These are phyloP conservation scores for Mesocentrotus franciscanus DNA, from an alignment of 53 echinoderm and acorn worm species.

Conservation along the genomic window DNA sequence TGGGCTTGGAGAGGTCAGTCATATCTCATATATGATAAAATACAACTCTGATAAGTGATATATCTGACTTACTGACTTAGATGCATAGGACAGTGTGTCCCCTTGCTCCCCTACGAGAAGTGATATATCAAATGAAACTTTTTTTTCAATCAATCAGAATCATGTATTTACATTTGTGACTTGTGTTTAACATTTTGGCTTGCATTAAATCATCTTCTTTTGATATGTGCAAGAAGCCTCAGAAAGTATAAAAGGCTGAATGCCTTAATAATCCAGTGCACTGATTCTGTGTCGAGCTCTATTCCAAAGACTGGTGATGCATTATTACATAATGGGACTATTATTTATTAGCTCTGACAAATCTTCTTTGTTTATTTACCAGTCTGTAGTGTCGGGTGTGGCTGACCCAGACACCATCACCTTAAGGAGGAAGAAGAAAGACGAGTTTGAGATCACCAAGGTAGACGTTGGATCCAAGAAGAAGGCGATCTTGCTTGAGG, in stretches of 20 bases:
- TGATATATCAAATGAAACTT: not conserved
- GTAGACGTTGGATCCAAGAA: conserved; percentile 44
- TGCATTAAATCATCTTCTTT: no score
- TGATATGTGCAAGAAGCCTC: no score
- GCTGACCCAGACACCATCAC: conserved; percentile 80
- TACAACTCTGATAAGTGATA: not conserved
- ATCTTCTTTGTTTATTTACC: conserved; percentile 1
- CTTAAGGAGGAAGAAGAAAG: conserved; percentile 61
- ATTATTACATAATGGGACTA: not conserved
- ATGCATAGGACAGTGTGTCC: no score
- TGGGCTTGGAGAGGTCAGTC: conserved; percentile 80
- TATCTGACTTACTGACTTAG: not conserved
- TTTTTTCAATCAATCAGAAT: no score
- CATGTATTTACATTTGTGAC: no score
- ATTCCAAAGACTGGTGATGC: not conserved
- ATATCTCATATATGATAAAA: not conserved
- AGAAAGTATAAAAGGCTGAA: no score
- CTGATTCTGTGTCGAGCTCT: not conserved
- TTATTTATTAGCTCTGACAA: not conserved
- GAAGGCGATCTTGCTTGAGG: conserved; percentile 51
- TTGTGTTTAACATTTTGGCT: no score
- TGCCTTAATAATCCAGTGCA: no score
- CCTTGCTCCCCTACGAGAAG: not conserved
- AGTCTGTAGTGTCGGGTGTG: conserved; percentile 77
- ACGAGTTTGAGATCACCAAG: conserved; percentile 59